Percentiles rank a stretch among this genome's conserved stretches.
Conservation (phyloP, 64 coral and sea anemone genomes). For the Trachythela sp. region DNA sequence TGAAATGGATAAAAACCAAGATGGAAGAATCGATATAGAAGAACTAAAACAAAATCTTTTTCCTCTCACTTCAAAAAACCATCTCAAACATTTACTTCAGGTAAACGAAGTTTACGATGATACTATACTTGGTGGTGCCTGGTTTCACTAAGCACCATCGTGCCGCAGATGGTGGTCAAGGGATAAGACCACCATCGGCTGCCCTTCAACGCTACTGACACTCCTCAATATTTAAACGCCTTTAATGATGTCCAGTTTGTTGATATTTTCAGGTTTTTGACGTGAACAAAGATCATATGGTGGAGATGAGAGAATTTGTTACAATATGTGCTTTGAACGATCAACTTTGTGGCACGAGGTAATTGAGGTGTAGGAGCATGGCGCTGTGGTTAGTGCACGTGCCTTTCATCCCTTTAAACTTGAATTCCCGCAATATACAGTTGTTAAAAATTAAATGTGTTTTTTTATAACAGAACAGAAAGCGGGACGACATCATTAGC, state of each 20-base stretch:
- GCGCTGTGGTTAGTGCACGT: neutral
- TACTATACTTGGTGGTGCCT: neutral
- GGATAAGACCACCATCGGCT: too few species aligned
- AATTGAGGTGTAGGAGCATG: too few species aligned
- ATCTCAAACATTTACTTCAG: conserved; percentile 83
- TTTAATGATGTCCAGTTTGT: too few species aligned
- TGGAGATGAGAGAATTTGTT: conserved; percentile 85
- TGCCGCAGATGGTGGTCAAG: neutral
- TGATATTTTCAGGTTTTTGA: conserved; percentile 77
- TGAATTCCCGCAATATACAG: too few species aligned
- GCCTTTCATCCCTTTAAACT: too few species aligned
- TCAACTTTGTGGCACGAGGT: conserved; percentile 72
- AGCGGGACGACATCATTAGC: conserved; percentile 73
- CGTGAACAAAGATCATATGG: conserved; percentile 82
- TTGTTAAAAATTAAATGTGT: neutral
- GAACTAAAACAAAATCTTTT: conserved; percentile 80
- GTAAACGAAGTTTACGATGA: conserved; percentile 36
- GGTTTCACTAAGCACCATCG: neutral
- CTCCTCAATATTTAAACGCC: too few species aligned
- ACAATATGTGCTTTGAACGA: conserved; percentile 97
- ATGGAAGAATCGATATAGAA: conserved; percentile 80
- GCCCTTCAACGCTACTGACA: too few species aligned
- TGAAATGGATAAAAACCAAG: conserved; percentile 93
- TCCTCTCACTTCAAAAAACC: conserved; percentile 58
- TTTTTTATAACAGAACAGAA: conserved; percentile 62